phyloP scores from a whole-genome alignment of 1,140 invertebrate genomes.

The Octopus sinensis region DNA sequence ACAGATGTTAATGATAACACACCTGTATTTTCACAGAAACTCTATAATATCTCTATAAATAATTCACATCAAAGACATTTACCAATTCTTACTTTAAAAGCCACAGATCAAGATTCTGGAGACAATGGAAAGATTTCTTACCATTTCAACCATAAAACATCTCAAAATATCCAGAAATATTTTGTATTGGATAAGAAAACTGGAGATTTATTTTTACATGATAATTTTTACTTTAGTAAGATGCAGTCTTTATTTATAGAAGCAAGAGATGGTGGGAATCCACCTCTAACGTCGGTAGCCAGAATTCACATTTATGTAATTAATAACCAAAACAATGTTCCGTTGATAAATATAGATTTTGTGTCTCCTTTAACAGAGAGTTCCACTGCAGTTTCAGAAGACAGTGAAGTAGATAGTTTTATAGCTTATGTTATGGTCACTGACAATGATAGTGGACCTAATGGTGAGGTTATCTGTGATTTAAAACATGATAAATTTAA shows the following conservation, averaged over 20 bases:
- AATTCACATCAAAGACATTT: slow-evolving; percentile 40
- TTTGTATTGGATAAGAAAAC: slow-evolving; percentile 72
- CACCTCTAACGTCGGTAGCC: slow-evolving; percentile 26
- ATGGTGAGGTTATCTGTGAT: slow-evolving; percentile 40
- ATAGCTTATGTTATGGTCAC: slow-evolving; percentile 41
- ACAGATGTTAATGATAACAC: slow-evolving; percentile 57
- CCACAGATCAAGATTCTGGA: slow-evolving; percentile 42
- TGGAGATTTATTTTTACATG: slow-evolving; percentile 28
- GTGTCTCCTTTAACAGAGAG: slow-evolving; percentile 29
- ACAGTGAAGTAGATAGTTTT: slow-evolving; percentile 34
- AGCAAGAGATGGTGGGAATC: slow-evolving; percentile 34
- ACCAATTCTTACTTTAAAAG: slow-evolving; percentile 32
- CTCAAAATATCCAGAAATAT: slow-evolving; percentile 76
- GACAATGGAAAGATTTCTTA: slow-evolving; percentile 60
- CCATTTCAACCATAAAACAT: slow-evolving; percentile 76
- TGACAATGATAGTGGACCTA: slow-evolving; percentile 41
- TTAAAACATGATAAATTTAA: slow-evolving; percentile 31
- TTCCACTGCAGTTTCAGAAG: slow-evolving; percentile 31
- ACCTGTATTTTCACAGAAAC: slow-evolving; percentile 68
- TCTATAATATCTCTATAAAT: slow-evolving; percentile 31
- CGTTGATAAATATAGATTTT: slow-evolving; percentile 35
- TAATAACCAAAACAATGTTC: slow-evolving; percentile 35
- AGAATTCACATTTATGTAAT: slow-evolving; percentile 30
- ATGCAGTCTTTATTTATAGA: slow-evolving; percentile 31
- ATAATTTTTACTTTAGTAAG: slow-evolving; percentile 27